Conservation (phyloP, 2,888 invertebrate species). For the Heliconius erato region DNA sequence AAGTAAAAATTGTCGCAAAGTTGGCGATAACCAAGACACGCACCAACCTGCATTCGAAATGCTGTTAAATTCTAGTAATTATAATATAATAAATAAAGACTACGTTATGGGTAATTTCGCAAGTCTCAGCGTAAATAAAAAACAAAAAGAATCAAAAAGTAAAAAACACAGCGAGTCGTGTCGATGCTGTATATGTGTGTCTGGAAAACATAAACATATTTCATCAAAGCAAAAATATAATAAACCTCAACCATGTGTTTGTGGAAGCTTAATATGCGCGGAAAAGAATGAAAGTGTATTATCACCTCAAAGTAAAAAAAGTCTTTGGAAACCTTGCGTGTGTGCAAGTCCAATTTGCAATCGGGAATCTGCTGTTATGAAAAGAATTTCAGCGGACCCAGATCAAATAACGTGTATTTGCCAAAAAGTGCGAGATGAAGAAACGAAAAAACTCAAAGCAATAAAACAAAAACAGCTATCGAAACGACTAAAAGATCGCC, state of each 20-base stretch:
- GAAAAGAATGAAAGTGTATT: constrained; percentile 18
- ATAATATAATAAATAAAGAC: constrained; percentile 52
- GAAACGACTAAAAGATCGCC: constrained; percentile 36
- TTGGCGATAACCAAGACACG: not conserved
- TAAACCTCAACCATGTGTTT: constrained; percentile 45
- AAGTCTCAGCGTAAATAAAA: constrained; percentile 28
- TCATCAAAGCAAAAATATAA: not conserved
- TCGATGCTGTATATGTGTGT: not conserved
- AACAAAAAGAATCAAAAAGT: constrained; percentile 28
- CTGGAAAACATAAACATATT: not conserved
- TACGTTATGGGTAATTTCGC: constrained; percentile 47
- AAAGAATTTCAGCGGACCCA: constrained; percentile 25
- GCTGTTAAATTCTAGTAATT: constrained; percentile 48
- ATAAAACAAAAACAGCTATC: constrained; percentile 22
- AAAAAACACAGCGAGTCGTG: constrained; percentile 33
- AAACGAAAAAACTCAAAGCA: constrained; percentile 26
- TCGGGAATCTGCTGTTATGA: constrained; percentile 48
- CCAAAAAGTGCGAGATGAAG: constrained; percentile 43
- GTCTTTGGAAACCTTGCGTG: constrained; percentile 45
- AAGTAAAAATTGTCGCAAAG: not conserved
- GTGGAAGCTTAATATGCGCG: constrained; percentile 51
- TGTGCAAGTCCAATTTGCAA: constrained; percentile 56
- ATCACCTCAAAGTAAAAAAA: constrained; percentile 11
- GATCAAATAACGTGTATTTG: constrained; percentile 38
- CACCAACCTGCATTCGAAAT: constrained; percentile 43